Percentiles rank a stretch among this genome's conserved stretches.
Conservation (phyloP, 2,113 vertebrate species). For the Geococcyx californianus region DNA sequence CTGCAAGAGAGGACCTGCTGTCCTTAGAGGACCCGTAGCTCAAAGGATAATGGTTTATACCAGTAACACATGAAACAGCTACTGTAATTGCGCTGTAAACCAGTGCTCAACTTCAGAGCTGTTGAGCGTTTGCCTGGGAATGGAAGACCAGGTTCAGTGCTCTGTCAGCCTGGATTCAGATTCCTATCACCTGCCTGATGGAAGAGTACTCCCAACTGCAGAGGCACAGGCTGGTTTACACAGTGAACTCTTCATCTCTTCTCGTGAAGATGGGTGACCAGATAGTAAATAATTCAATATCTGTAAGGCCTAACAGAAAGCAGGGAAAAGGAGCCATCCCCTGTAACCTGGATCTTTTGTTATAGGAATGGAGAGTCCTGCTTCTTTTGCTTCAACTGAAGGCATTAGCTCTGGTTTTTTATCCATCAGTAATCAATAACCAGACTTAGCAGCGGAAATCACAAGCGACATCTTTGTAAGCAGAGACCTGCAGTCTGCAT, state of each 20-base stretch:
- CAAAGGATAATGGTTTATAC: neutral
- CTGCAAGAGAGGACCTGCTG: neutral
- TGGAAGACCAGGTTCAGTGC: neutral
- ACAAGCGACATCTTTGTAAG: neutral
- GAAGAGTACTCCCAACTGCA: neutral
- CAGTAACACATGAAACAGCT: neutral
- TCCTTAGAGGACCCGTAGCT: neutral
- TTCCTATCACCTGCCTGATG: neutral
- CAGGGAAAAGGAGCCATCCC: neutral
- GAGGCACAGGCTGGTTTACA: neutral
- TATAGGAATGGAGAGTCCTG: neutral
- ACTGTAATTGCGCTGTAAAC: no score
- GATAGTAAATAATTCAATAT: neutral
- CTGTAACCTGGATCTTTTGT: neutral
- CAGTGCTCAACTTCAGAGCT: no score
- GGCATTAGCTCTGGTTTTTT: neutral
- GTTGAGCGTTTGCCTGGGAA: neutral
- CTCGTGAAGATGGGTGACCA: neutral
- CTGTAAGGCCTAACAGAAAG: rapidly evolving
- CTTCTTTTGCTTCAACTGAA: neutral
- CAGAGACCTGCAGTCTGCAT: neutral
- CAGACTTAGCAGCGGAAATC: neutral
- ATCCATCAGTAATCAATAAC: neutral
- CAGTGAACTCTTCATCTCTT: neutral
- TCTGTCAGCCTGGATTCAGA: neutral